phyloP scores from a whole-genome alignment of 1,140 invertebrate species.

The Ctenoplectra terminalis region DNA sequence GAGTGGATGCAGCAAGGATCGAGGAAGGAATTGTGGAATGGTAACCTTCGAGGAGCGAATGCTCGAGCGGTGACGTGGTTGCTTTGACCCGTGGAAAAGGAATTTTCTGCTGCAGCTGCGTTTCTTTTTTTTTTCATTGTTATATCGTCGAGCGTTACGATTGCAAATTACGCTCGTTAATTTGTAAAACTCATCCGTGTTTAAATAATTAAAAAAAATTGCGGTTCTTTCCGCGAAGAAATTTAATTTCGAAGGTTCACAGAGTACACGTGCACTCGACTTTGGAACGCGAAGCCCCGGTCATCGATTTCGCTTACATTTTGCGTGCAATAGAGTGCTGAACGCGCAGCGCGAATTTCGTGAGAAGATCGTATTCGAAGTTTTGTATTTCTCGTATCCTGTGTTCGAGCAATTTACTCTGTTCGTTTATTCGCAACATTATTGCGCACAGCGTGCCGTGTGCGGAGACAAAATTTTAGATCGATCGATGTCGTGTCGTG shows the following conservation, averaged over 20 bases:
- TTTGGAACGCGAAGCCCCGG: neutral
- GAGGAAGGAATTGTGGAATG: conserved; percentile 12
- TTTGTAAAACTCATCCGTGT: too few species aligned
- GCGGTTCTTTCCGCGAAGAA: neutral
- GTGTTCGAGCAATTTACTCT: neutral
- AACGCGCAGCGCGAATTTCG: neutral
- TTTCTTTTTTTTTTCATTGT: neutral
- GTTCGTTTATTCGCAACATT: neutral
- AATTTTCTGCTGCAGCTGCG: conserved; percentile 11
- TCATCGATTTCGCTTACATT: conserved; percentile 8
- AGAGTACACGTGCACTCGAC: neutral
- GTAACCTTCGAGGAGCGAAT: conserved; percentile 14
- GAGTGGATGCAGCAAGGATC: neutral
- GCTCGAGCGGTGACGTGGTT: conserved; percentile 17
- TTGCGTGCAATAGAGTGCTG: neutral
- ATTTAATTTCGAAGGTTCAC: neutral
- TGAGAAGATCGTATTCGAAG: neutral
- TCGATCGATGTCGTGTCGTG: neutral
- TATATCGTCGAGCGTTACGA: neutral
- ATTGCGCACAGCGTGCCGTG: neutral
- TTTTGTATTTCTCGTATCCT: neutral
- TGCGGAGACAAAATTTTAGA: neutral
- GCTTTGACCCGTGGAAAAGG: conserved; percentile 8
- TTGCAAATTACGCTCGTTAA: too few species aligned
- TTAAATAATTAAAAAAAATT: too few species aligned